phyloP scores from a whole-genome alignment of 2,797 vertebrate species.

The Hypotaenidia philippensis region DNA sequence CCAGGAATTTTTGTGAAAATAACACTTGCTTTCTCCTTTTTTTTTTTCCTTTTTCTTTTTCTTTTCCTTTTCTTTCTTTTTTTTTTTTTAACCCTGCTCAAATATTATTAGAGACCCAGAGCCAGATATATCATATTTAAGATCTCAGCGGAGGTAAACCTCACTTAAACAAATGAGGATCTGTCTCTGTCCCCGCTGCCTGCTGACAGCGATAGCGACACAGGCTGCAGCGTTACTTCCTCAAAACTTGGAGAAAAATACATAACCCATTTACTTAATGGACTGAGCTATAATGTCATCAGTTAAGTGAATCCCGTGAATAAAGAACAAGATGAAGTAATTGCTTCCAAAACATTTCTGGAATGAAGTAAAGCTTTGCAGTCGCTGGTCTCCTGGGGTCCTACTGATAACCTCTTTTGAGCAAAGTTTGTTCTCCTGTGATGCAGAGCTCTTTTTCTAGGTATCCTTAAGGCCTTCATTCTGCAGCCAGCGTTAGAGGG shows the following conservation, averaged over 20 bases:
- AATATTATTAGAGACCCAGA: not conserved
- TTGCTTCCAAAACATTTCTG: slow-evolving; percentile 73
- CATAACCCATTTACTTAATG: slow-evolving; percentile 71
- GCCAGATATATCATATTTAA: slow-evolving; percentile 15
- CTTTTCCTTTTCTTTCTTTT: not conserved
- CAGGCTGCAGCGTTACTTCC: slow-evolving; percentile 24
- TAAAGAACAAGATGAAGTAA: slow-evolving; percentile 72
- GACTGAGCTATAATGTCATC: slow-evolving; percentile 68
- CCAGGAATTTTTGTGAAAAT: slow-evolving; percentile 73
- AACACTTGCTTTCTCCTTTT: slow-evolving; percentile 38
- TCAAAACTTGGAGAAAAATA: slow-evolving; percentile 69
- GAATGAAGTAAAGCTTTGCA: slow-evolving; percentile 58
- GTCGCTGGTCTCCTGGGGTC: slow-evolving; percentile 62
- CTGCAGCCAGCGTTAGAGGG: not conserved
- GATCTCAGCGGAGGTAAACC: slow-evolving; percentile 24
- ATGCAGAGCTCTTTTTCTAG: not conserved
- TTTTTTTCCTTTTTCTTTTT: not conserved
- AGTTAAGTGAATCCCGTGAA: slow-evolving; percentile 59
- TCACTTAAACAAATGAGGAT: slow-evolving; percentile 1
- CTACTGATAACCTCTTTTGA: slow-evolving; percentile 17
- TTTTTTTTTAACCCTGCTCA: not conserved
- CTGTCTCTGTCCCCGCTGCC: not conserved
- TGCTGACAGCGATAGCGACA: not conserved
- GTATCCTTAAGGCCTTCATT: not conserved
- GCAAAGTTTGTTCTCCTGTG: slow-evolving; percentile 15